Evolutionary conservation across 2,797 vertebrate species (phyloP).

Genomic region (Todus mexicanus): DNA sequence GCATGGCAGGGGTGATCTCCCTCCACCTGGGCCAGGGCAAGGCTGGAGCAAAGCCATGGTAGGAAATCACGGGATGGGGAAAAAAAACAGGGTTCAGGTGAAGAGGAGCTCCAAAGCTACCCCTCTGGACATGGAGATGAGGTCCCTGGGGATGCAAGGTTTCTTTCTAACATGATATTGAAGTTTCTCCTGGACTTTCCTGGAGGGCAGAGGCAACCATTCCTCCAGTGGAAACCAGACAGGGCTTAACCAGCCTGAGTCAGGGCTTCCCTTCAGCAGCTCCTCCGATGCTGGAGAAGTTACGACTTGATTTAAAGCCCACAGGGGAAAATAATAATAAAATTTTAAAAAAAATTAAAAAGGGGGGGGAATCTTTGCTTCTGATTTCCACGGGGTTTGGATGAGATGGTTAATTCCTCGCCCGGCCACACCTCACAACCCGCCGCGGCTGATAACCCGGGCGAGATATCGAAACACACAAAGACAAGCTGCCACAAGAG

Average conservation of each 20-base stretch:
- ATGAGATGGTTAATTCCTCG: constrained; percentile 15
- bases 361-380: not conserved
- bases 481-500: constrained; percentile 44
- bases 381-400: not conserved
- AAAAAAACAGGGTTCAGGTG: not conserved
- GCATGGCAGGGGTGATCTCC: fast-evolving
- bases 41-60: not conserved
- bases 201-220: not conserved
- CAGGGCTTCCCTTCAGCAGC: not conserved
- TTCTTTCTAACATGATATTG: not conserved
- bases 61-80: fast-evolving
- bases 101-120: not conserved
- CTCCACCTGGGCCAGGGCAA: not conserved
- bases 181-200: not conserved
- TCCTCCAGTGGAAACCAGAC: not conserved
- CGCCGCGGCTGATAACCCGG: not conserved
- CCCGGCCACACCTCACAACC: not conserved
- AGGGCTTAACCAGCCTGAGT: not conserved
- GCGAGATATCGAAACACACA: not conserved
- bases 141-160: not conserved
- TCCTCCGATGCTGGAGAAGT: not conserved
- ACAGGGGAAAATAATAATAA: not conserved
- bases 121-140: fast-evolving
- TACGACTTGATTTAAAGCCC: not conserved
- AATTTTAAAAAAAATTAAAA: no score